Evolutionary conservation across 2,888 invertebrate genomes (phyloP).

Genomic region (Augiades crinisus): DNA sequence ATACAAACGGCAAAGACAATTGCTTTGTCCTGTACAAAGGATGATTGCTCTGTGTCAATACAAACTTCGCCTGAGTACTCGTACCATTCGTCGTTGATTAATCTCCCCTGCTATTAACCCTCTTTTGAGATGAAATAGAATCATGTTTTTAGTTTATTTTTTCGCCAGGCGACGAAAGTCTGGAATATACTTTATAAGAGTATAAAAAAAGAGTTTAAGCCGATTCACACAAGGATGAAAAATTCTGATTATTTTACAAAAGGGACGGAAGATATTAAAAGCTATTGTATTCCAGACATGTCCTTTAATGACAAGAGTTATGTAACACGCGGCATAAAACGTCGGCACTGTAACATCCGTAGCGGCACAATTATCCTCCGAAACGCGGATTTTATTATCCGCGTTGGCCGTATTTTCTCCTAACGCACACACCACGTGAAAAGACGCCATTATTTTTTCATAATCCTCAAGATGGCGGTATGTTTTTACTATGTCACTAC

Average conservation of each 20-base stretch:
- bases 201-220: too few species aligned
- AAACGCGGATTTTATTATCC: constrained; percentile 6
- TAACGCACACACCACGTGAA: not conserved
- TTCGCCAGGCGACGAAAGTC: too few species aligned
- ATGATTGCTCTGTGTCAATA: too few species aligned
- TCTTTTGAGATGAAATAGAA: too few species aligned
- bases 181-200: too few species aligned
- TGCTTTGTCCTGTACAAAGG: too few species aligned
- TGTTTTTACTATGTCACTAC: not conserved
- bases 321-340: not conserved
- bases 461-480: not conserved
- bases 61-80: too few species aligned
- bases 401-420: not conserved
- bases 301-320: not conserved
- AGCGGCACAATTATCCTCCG: not conserved
- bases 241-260: not conserved
- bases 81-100: too few species aligned
- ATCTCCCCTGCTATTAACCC: too few species aligned
- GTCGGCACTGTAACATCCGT: not conserved
- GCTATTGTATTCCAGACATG: not conserved
- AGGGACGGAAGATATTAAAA: not conserved
- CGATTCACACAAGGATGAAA: too few species aligned
- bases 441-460: not conserved
- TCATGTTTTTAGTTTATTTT: too few species aligned
- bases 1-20: too few species aligned